Base-by-base conservation (phyloP, 1,140 invertebrate species). In the Ooceraea biroi region DNA sequence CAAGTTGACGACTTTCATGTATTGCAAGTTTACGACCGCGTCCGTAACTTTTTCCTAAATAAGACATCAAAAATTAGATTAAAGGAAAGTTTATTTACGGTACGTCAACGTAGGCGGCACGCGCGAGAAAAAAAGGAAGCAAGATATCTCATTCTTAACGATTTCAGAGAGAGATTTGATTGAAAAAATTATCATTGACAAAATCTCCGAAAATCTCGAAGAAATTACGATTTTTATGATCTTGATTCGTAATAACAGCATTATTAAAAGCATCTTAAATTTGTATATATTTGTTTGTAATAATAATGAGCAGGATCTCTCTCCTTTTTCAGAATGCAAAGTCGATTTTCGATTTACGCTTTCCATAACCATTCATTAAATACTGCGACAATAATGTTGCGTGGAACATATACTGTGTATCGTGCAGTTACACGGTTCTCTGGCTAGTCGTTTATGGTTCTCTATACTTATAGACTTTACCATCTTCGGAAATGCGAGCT, bases 401-500 rank as follows among this genome's bases (percentile, higher is more conserved):
- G 17, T 10, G 12, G 50, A 55, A n/a, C 11, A 4, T 30, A 19
- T 27, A 10, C 30, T 10, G 58, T 22, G 8, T n/a, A 22, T 50
- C 50, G 48, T 36, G 22, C n/a, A 2, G 12, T 57, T 17, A 57
- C n/a, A 27, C 22, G 25, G 25, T 22, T 7, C 2, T 36, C 2
- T 44, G 7, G n/a, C 50, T 58, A 22, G 17, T 46, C 41, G 27
- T 71, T 71, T 71, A 57, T 46, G 69, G 22, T 14, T 55, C 46
- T 14, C 68, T n/a, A 30, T 63, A 48, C 25, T 76, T 76, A 63
- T 50, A 90, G 89, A 90, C 80, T 89, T 88, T 85, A 84, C 77
- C 86, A 86, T 91, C 90, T 85, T 82, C 77, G 63, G 72, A 88
- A 91, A 91, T 85, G 86, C 74, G 90, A 90, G 87, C 88, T 84